Conservation (phyloP, 2,797 vertebrate genomes). For the Neosalanx taihuensis region DNA sequence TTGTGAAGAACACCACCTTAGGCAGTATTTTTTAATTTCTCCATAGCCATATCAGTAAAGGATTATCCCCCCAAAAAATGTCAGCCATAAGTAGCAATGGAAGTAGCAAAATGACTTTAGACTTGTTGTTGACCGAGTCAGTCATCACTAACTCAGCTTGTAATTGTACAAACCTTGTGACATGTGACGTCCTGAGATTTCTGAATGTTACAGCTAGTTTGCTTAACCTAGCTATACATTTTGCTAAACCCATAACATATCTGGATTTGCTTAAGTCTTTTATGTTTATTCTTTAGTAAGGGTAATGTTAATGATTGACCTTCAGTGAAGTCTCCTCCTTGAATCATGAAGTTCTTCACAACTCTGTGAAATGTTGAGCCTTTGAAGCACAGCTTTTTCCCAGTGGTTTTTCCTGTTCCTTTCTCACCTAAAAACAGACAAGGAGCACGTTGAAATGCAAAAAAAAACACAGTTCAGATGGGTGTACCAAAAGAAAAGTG, state of each 20-base stretch:
- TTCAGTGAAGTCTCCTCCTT: constrained; percentile 99
- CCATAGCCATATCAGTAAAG: too few species aligned
- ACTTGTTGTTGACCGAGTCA: too few species aligned
- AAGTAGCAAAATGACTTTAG: too few species aligned
- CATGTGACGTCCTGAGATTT: too few species aligned
- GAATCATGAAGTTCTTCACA: constrained; percentile 99
- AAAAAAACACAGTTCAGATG: constrained; percentile 12
- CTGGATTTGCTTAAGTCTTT: not conserved
- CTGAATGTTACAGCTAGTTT: too few species aligned
- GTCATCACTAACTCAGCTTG: too few species aligned
- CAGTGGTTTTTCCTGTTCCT: constrained; percentile 92
- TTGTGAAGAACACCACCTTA: too few species aligned
- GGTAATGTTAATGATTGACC: constrained; percentile 63
- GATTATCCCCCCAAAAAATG: too few species aligned
- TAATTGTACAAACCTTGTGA: too few species aligned
- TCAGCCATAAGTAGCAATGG: too few species aligned
- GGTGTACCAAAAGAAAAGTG: not conserved
- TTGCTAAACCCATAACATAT: not conserved
- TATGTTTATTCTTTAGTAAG: not conserved
- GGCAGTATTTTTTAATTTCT: too few species aligned
- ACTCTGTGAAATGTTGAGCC: constrained; percentile 98
- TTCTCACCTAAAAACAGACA: constrained; percentile 82
- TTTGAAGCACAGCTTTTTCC: constrained; percentile 97
- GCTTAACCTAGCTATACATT: not conserved
- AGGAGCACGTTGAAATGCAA: constrained; percentile 5